These are phyloP conservation scores for Stylophora pistillata DNA, from an alignment of 64 coral and sea anemone species.

Conservation along the genomic window DNA sequence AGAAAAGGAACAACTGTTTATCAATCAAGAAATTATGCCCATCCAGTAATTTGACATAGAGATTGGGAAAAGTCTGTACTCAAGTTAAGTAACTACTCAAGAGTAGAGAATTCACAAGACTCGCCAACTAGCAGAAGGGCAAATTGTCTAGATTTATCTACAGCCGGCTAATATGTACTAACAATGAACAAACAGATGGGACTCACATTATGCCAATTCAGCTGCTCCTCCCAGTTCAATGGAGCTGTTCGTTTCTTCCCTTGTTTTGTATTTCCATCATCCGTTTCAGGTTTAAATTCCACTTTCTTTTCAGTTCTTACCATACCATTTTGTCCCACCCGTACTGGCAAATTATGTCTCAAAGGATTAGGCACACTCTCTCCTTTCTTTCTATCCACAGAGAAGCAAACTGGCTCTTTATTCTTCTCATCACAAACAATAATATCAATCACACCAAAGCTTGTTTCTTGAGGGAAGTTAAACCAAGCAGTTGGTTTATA, in stretches of 20 bases:
- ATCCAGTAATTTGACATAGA: background rate
- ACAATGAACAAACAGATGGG: background rate
- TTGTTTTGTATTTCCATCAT: conserved; percentile 18
- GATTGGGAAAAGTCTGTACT: no score
- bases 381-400: conserved; percentile 58
- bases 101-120: no score
- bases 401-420: conserved; percentile 65
- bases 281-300: background rate
- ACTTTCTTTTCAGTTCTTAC: conserved; percentile 46
- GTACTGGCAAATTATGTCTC: conserved; percentile 64
- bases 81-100: no score
- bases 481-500: conserved; percentile 60
- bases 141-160: no score
- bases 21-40: background rate
- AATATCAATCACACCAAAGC: conserved; percentile 65
- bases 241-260: conserved; percentile 54
- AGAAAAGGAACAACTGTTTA: background rate
- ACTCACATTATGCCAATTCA: conserved; percentile 90
- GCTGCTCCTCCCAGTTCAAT: conserved; percentile 83
- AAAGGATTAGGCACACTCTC: conserved; percentile 65
- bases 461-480: conserved; percentile 65
- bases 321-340: conserved; percentile 79
- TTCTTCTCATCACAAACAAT: conserved; percentile 74
- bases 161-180: no score
- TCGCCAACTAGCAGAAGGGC: no score